Conservation (phyloP, 2,113 vertebrate genomes). For the Eclectus roratus region DNA sequence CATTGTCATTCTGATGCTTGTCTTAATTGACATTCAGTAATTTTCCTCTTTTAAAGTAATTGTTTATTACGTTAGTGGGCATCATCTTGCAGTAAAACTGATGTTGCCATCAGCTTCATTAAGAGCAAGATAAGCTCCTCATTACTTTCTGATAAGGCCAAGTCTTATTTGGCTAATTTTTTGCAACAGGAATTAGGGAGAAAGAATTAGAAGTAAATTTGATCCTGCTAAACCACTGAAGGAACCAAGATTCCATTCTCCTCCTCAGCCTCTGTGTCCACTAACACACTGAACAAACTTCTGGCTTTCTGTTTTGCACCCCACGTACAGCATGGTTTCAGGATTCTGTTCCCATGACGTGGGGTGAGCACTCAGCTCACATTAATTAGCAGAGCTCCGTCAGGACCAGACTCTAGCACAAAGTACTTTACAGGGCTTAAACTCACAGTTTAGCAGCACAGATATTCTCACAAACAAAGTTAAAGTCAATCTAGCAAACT, state of each 20-base stretch:
- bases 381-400: not conserved
- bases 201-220: not conserved
- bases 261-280: not conserved
- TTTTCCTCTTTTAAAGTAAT: conserved; percentile 24
- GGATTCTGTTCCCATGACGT: not conserved
- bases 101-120: not conserved
- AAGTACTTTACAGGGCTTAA: not conserved
- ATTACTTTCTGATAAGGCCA: not conserved
- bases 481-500: not conserved
- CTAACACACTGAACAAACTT: not conserved
- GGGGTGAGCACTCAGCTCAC: not conserved
- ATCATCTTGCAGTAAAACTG: not conserved
- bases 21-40: conserved; percentile 25
- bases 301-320: not conserved
- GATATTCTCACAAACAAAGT: not conserved
- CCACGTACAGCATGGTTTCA: rapidly evolving
- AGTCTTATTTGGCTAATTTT: not conserved
- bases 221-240: not conserved
- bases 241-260: not conserved
- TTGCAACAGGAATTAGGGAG: not conserved
- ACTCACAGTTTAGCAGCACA: not conserved
- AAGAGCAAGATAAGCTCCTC: not conserved
- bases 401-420: not conserved
- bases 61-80: not conserved
- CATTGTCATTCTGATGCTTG: conserved; percentile 5